A percentile compares a stretch with the other conserved stretches of the same genome.
phyloP scores from a whole-genome alignment of 2,888 invertebrate species.

The Schizotus pectinicornis region DNA sequence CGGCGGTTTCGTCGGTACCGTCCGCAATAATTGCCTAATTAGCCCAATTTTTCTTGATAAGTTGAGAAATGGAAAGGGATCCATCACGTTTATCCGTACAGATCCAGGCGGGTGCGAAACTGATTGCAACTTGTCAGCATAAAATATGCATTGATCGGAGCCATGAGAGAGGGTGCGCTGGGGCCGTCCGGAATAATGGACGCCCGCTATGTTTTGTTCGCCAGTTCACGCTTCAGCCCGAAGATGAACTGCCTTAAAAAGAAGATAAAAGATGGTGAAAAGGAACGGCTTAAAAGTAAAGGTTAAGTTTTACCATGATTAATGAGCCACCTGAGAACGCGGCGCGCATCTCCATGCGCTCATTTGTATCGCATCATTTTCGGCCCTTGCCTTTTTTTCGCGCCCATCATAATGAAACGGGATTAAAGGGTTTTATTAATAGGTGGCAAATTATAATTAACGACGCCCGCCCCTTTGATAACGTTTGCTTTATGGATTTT shows the following conservation, averaged over 20 bases:
- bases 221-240: slow-evolving; percentile 31
- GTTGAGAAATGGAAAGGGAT: slow-evolving; percentile 4
- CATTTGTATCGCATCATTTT: slow-evolving; percentile 19
- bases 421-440: not conserved
- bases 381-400: slow-evolving; percentile 1
- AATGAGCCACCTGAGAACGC: slow-evolving; percentile 35
- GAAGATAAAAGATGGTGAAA: slow-evolving; percentile 32
- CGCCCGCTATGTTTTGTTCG: slow-evolving; percentile 32
- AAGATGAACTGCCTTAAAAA: slow-evolving; percentile 32
- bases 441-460: slow-evolving; percentile 1
- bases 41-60: slow-evolving; percentile 13
- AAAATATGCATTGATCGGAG: slow-evolving; percentile 30
- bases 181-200: slow-evolving; percentile 27
- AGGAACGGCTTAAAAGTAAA: slow-evolving; percentile 34
- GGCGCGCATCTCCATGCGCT: slow-evolving; percentile 26
- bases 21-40: slow-evolving; percentile 15
- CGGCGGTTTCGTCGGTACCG: not conserved
- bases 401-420: not conserved
- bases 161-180: slow-evolving; percentile 21
- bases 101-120: slow-evolving; percentile 15
- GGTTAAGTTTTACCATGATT: slow-evolving; percentile 37
- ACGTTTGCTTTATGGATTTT: not conserved
- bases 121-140: slow-evolving; percentile 30
- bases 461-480: not conserved
- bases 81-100: slow-evolving; percentile 18